These are phyloP conservation scores for Galleria mellonella DNA, from an alignment of 1,140 invertebrate genomes.

Conservation along the genomic window DNA sequence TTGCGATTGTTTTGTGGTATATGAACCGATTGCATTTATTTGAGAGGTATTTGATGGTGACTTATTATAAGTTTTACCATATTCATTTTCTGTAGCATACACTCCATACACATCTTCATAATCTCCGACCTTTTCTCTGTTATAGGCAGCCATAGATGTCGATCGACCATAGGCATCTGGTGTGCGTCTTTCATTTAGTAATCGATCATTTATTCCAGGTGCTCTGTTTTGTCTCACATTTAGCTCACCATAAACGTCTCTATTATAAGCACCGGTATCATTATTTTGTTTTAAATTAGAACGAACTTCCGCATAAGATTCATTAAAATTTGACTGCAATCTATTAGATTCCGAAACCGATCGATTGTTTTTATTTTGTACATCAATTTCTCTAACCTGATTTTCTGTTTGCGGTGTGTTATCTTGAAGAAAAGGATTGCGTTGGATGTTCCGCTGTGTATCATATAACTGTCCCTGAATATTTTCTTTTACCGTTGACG, in stretches of 20 bases:
- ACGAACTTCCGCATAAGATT: slow-evolving; percentile 35
- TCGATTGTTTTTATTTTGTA: slow-evolving; percentile 17
- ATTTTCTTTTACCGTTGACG: slow-evolving; percentile 31
- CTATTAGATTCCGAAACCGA: slow-evolving; percentile 16
- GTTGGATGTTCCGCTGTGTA: slow-evolving; percentile 26
- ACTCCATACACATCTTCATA: slow-evolving; percentile 87
- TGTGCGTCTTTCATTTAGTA: slow-evolving; percentile 80
- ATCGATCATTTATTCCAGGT: slow-evolving; percentile 48
- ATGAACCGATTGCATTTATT: slow-evolving; percentile 5
- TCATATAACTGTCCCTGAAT: slow-evolving; percentile 46
- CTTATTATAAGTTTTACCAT: slow-evolving; percentile 40
- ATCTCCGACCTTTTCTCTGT: slow-evolving; percentile 76
- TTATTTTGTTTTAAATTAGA: slow-evolving; percentile 26
- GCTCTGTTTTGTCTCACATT: slow-evolving; percentile 29
- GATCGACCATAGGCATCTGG: slow-evolving; percentile 88
- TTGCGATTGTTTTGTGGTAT: slow-evolving; percentile 44
- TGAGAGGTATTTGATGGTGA: slow-evolving; percentile 56
- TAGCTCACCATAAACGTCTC: slow-evolving; percentile 52
- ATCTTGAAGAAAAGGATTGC: slow-evolving; percentile 60
- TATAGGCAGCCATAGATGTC: slow-evolving; percentile 63
- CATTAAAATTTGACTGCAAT: slow-evolving; percentile 23
- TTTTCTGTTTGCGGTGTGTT: slow-evolving; percentile 26
- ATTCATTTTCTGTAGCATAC: slow-evolving; percentile 40
- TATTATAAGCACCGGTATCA: slow-evolving; percentile 32
- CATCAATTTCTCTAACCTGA: slow-evolving; percentile 18